These are phyloP conservation scores for Rhodinocichla rosea DNA, from an alignment of 2,113 vertebrate genomes.

Conservation along the genomic window DNA sequence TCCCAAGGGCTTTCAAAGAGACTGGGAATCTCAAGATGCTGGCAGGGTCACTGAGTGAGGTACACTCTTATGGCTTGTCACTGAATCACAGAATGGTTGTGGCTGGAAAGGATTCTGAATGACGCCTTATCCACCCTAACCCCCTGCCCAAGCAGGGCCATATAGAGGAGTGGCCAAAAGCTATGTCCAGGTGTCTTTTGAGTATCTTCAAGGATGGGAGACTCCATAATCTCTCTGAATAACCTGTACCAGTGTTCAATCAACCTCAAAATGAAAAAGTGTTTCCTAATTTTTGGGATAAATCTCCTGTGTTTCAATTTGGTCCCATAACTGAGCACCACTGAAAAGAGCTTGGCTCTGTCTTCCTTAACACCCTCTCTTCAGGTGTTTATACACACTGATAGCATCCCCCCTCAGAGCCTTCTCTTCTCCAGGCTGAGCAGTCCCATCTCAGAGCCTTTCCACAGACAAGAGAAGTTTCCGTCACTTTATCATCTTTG, in stretches of 20 bases:
- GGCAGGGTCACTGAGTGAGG: not conserved
- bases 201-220: not conserved
- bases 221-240: not conserved
- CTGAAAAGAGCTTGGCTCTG: not conserved
- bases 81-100: not conserved
- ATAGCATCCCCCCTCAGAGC: fast-evolving
- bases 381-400: not conserved
- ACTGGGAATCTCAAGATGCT: not conserved
- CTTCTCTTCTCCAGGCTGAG: not conserved
- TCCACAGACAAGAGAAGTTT: not conserved
- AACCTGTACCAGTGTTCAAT: fast-evolving
- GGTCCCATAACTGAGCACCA: not conserved
- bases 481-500: not conserved
- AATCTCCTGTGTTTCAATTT: not conserved
- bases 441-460: not conserved
- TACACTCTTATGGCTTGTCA: not conserved
- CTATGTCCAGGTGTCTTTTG: not conserved
- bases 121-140: not conserved
- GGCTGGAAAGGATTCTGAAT: not conserved
- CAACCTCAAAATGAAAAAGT: not conserved
- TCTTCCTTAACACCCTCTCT: not conserved
- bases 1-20: not conserved
- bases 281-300: not conserved
- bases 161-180: not conserved
- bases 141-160: not conserved